Evolutionary conservation across 2,888 invertebrate species (phyloP), one percentile per base, ranked within the genome.

Genomic region (Physocephala rufipes): DNA sequence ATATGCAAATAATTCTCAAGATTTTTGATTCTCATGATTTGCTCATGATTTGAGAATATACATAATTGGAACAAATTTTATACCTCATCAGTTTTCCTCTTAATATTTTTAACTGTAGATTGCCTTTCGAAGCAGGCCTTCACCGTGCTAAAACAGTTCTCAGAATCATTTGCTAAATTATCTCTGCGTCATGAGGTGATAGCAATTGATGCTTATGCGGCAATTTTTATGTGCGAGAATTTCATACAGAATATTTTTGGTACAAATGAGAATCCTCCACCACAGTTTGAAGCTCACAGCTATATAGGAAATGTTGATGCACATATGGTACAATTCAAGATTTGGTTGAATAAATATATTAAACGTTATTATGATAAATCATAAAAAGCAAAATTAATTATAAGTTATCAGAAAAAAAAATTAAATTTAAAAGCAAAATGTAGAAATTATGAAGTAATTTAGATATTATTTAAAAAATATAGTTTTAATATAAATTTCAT

Each of bases 121-220:
- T 82, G 81, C 19, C 81, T 86, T 5, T 78, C 82, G 7, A 80
- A 81, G 73, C 82, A 81, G 68, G 81, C 84, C 0, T 86, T 80
- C 62, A 66, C 78, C 7, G 77, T 81, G 12, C 75, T 86, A 0
- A 82, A 81, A 64, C 81, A 84, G 55, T 83, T 85, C 74, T 77
- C 86, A 0, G 86, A 86, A 75, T 85, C 86, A 0, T 80, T 86
- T 73, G 85, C 85, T 9, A 86, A 85, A 72, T 73, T 86, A 13
- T 76, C 82, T 1, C 74, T 86, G 67, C 83, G 83, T 0, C 65
- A 81, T 71, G 78, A 82, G 53, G 84, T 86, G 0, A 73, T 81
- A 2, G 61, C 76, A n/a, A 76, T 79, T 15, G 86, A 86, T 74
- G 85, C 80, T 1, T 72, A 80, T 16, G 80, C 79, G 13, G 81